These are phyloP conservation scores for Onchidella celtica DNA, from an alignment of 2,888 invertebrate genomes.

Conservation along the genomic window DNA sequence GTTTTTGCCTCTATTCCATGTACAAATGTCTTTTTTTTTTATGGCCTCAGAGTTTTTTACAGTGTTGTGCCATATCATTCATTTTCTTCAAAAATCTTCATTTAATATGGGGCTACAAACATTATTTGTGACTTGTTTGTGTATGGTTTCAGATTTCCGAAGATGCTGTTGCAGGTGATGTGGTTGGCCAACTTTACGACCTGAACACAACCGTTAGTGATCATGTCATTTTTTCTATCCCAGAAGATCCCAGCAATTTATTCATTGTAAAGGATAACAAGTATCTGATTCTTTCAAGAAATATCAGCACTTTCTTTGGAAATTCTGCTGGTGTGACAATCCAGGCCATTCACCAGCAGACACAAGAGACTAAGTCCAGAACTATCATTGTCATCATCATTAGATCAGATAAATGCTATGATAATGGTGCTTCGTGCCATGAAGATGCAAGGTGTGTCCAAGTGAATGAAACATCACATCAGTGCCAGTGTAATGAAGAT, in stretches of 20 bases:
- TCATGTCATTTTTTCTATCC: constrained; percentile 55
- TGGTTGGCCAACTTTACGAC: constrained; percentile 57
- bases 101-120: no score
- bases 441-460: constrained; percentile 59
- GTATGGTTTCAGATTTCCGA: constrained; percentile 32
- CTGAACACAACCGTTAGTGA: constrained; percentile 50
- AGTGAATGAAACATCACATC: constrained; percentile 48
- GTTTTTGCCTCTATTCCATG: no score
- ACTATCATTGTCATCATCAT: constrained; percentile 56
- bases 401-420: constrained; percentile 51
- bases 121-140: no score
- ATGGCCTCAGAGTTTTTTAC: no score
- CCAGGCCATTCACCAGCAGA: constrained; percentile 56
- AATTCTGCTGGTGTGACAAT: constrained; percentile 56
- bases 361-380: constrained; percentile 53
- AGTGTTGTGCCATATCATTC: no score
- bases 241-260: constrained; percentile 52
- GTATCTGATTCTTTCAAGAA: constrained; percentile 53
- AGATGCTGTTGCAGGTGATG: constrained; percentile 53
- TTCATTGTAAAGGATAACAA: constrained; percentile 59
- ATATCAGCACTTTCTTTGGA: constrained; percentile 49
- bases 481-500: constrained; percentile 60
- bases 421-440: constrained; percentile 55
- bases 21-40: no score
- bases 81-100: no score